A percentile compares a stretch with the other conserved stretches of the same genome.
phyloP scores from a whole-genome alignment of 2,113 vertebrate species.

The Rynchops niger region DNA sequence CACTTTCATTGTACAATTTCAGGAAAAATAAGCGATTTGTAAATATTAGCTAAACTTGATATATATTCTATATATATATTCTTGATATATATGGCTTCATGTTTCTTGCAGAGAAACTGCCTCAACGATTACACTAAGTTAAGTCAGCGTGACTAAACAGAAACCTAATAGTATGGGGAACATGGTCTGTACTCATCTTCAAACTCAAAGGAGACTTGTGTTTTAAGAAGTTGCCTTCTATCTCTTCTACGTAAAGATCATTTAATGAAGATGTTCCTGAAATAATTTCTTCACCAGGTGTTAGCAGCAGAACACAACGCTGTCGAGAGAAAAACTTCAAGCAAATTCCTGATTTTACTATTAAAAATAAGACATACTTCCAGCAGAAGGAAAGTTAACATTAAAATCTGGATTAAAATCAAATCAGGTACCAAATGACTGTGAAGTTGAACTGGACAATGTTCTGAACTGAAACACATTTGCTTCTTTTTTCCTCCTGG shows the following conservation, averaged over 20 bases:
- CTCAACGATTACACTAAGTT: background rate
- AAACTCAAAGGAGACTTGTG: background rate
- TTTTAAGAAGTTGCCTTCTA: background rate
- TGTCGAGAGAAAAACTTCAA: background rate
- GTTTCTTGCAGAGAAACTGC: background rate
- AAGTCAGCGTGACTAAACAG: background rate
- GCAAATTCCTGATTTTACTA: background rate
- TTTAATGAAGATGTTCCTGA: background rate
- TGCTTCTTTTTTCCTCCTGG: background rate
- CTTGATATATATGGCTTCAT: background rate
- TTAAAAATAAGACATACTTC: background rate
- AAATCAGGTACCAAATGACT: background rate
- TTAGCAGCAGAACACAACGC: background rate
- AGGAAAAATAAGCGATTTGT: background rate
- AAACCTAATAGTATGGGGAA: background rate
- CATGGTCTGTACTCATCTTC: background rate
- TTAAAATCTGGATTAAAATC: background rate
- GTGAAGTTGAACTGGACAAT: background rate
- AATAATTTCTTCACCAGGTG: background rate
- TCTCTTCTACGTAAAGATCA: background rate
- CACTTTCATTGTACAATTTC: background rate
- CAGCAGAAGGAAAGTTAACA: background rate
- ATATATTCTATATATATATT: background rate
- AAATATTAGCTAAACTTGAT: background rate
- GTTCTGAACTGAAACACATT: background rate